Conservation (phyloP, 2,113 vertebrate genomes). For the Agelaius phoeniceus region DNA sequence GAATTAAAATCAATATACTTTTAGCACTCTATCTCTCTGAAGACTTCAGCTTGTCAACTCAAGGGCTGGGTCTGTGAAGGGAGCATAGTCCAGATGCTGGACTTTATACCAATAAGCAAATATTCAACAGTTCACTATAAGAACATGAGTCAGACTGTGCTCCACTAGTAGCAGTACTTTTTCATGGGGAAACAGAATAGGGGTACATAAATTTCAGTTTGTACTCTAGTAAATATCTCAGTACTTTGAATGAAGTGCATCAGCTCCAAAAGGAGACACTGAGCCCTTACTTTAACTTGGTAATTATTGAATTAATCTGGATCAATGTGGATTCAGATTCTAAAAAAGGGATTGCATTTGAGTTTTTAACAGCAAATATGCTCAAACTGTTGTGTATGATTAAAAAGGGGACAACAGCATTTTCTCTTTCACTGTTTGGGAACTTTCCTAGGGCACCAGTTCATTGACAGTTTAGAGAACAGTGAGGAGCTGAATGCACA, state of each 20-base stretch:
- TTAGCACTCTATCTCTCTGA: not conserved
- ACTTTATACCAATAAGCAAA: conserved; percentile 22
- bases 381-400: not conserved
- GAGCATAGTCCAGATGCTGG: fast-evolving
- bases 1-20: not conserved
- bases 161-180: not conserved
- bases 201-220: not conserved
- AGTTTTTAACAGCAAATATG: not conserved
- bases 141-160: not conserved
- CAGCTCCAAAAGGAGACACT: not conserved
- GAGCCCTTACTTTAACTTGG: not conserved
- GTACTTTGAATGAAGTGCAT: not conserved
- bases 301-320: not conserved
- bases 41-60: not conserved
- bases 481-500: not conserved
- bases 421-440: not conserved
- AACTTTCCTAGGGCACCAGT: not conserved
- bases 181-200: not conserved
- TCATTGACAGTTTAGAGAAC: not conserved
- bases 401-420: not conserved
- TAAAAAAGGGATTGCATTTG: not conserved
- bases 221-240: not conserved
- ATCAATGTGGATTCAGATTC: not conserved
- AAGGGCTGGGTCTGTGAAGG: not conserved
- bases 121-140: not conserved